Percentiles rank a stretch among this genome's conserved stretches.
Evolutionary conservation across 2,797 vertebrate genomes (phyloP).

Genomic region (Pogoniulus pusillus): DNA sequence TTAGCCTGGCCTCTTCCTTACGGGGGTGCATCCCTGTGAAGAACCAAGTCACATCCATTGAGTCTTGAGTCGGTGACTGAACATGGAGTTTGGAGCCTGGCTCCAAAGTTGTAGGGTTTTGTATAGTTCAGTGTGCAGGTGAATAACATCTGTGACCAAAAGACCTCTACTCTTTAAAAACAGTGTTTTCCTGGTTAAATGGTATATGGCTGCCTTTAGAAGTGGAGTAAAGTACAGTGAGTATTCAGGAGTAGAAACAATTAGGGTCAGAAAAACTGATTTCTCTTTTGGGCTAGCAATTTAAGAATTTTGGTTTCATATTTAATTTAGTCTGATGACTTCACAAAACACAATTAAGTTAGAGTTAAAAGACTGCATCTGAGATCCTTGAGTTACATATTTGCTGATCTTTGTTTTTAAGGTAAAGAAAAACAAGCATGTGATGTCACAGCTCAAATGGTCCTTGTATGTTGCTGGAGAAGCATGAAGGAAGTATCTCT

Average conservation of each 20-base stretch:
- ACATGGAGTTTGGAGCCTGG: background rate
- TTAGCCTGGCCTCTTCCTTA: background rate
- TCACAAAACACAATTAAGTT: no score
- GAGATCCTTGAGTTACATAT: background rate
- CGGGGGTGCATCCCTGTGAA: background rate
- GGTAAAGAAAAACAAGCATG: slow-evolving; percentile 78
- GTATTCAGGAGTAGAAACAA: background rate
- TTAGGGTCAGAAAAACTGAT: background rate
- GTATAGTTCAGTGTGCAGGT: background rate
- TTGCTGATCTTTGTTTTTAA: slow-evolving; percentile 47
- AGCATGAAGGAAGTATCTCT: slow-evolving; percentile 97
- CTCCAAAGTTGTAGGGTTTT: accelerated
- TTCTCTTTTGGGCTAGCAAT: background rate
- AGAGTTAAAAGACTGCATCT: background rate
- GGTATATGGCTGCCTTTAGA: background rate
- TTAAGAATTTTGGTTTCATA: background rate
- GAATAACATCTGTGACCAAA: background rate
- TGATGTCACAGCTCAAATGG: slow-evolving; percentile 95
- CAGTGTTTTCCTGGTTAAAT: background rate
- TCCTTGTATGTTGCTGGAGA: slow-evolving; percentile 96
- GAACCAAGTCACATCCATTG: accelerated
- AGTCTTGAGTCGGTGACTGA: background rate
- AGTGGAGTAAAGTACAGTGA: background rate
- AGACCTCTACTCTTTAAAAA: background rate
- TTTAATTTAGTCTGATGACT: no score